Conservation (phyloP, 2,113 vertebrate species). For the Esox niger region DNA sequence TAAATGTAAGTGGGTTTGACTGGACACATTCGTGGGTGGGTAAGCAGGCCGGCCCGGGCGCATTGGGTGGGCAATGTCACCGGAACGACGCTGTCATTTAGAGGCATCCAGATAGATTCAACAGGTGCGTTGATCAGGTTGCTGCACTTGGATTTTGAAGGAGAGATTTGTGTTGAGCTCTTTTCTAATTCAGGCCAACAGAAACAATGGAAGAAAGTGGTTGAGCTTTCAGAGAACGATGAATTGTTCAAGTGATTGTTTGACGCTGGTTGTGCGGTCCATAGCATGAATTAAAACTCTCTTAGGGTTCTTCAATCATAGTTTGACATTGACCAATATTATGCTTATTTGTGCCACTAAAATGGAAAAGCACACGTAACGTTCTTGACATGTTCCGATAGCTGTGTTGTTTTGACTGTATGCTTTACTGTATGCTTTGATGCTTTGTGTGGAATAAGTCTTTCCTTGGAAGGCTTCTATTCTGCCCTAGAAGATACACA, state of each 20-base stretch:
- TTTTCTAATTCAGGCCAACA: too few relatives aligned
- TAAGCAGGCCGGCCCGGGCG: too few relatives aligned
- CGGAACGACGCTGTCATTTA: too few relatives aligned
- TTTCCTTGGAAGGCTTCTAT: constrained; percentile 33
- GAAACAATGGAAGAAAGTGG: not conserved
- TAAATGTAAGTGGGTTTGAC: too few relatives aligned
- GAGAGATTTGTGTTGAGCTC: too few relatives aligned
- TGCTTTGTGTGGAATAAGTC: constrained; percentile 30
- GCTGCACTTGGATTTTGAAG: too few relatives aligned
- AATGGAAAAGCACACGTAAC: constrained; percentile 42
- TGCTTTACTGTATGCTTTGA: constrained; percentile 23
- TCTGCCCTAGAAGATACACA: constrained; percentile 33
- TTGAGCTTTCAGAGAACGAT: not conserved
- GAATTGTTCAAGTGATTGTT: constrained; percentile 1
- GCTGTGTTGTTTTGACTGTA: too few relatives aligned
- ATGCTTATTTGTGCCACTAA: constrained; percentile 24
- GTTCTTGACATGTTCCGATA: constrained; percentile 26
- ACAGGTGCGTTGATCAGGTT: too few relatives aligned
- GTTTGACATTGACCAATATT: constrained; percentile 14
- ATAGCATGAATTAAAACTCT: not conserved
- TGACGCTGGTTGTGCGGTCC: not conserved
- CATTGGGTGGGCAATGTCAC: too few relatives aligned
- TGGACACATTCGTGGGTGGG: too few relatives aligned
- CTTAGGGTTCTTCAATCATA: not conserved
- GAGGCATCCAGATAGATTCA: too few relatives aligned